Conservation (phyloP, 2,797 vertebrate species). For the Lacerta viridis region DNA sequence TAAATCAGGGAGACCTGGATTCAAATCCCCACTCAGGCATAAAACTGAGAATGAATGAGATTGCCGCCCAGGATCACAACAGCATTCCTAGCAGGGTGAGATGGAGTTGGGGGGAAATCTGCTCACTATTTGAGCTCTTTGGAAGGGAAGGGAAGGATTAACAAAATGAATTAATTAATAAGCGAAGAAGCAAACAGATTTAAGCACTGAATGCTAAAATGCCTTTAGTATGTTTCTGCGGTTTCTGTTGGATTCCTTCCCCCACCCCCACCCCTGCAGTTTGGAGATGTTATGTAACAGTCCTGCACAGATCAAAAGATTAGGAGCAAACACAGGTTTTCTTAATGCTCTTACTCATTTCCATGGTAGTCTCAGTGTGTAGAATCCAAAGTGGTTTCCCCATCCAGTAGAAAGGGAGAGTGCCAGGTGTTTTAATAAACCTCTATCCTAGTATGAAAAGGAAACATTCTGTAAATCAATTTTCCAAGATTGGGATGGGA, state of each 20-base stretch:
- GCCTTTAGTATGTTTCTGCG: not conserved
- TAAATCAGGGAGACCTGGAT: no score
- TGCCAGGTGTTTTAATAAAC: not conserved
- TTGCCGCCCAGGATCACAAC: not conserved
- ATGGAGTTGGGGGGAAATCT: not conserved
- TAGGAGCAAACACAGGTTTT: slow-evolving; percentile 26
- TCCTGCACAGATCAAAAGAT: slow-evolving; percentile 41
- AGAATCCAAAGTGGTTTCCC: not conserved
- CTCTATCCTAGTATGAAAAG: not conserved
- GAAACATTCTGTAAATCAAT: not conserved
- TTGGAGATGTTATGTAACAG: slow-evolving; percentile 24
- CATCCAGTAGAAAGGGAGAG: not conserved
- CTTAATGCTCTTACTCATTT: slow-evolving; percentile 36
- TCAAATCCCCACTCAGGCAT: no score
- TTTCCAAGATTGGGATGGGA: not conserved
- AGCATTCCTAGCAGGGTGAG: not conserved
- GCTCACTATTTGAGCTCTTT: not conserved
- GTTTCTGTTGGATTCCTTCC: not conserved
- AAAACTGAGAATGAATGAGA: no score
- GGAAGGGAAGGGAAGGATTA: not conserved
- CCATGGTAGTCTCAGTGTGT: not conserved
- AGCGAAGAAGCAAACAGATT: not conserved
- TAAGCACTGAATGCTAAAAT: not conserved
- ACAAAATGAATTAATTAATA: not conserved
- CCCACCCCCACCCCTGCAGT: not conserved